Evolutionary conservation across 2,113 vertebrate genomes (phyloP), one percentile per base, ranked within the genome.

Genomic region (Istiophorus platypterus): DNA sequence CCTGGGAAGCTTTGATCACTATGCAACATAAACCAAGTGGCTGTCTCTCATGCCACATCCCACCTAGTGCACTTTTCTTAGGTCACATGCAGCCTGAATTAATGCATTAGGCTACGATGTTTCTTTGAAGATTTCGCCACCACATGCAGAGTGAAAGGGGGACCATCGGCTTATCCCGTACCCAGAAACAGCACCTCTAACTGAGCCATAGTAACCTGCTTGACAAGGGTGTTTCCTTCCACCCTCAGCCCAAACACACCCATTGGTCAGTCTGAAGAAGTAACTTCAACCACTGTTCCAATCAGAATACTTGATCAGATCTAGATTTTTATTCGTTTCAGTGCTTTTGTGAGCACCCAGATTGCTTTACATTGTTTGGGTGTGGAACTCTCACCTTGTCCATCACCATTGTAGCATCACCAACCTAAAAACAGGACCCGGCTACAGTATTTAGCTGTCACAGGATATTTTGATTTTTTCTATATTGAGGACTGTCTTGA

Each of bases 1-100:
- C 93, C 95, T 99, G 95, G 98, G 98, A 93, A 99, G 98, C 94
- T 99, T 99, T 92, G 98, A 99, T 95, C 98, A 99, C 98, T 99
- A 99, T 99, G 98, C 98, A 99, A 99, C 98, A 96, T 99, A 99
- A 96, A 95, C 87, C 93, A 93, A 91, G 92, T 90, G 88, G 85
- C 81, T 49, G 37, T 81, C 66, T 77, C 69, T 89, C 78, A 73
- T 41, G 80, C 82, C 81, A 90, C 92, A 77, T 88, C 86, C 89
- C 86, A 76, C 89, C 88, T 41, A 82, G 91, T 90, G 86, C 88
- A 89, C 86, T 86, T 82, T 76, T 87, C 76, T 76, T 54, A 76
- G 86, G 78, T 82, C 84, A 72, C 81, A 15, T 15, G 49, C 45
- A 59, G 63, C 84, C 81, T 78, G 87, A 85, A 83, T 78, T 41